Percentiles rank a stretch among this genome's conserved stretches.
phyloP scores from a whole-genome alignment of 2,113 vertebrate genomes.

The Seriola dumerili region DNA sequence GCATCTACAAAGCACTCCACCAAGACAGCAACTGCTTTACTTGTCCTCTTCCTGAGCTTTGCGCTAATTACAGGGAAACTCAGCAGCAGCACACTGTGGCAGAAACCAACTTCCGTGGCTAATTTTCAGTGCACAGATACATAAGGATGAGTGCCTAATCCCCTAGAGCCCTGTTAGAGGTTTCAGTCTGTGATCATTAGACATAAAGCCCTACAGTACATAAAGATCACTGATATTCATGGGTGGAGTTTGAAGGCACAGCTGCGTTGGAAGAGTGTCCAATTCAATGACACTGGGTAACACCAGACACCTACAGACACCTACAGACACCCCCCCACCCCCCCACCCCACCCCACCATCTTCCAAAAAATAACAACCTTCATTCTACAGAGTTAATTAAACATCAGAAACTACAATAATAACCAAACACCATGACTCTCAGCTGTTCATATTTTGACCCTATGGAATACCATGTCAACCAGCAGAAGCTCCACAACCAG shows the following conservation, averaged over 20 bases:
- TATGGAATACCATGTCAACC: slow-evolving; percentile 4
- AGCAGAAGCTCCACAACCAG: slow-evolving; percentile 1
- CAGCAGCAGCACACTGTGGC: background rate
- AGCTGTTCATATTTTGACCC: slow-evolving; percentile 5
- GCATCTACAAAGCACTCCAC: background rate
- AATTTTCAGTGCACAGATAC: slow-evolving; percentile 4
- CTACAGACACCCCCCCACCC: background rate
- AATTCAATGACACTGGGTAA: background rate
- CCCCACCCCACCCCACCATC: too few relatives aligned
- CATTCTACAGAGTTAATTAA: slow-evolving; percentile 11
- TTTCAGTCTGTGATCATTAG: slow-evolving; percentile 23
- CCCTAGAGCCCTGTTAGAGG: slow-evolving; percentile 8
- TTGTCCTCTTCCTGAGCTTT: background rate
- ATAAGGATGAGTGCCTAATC: slow-evolving; percentile 13
- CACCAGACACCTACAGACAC: background rate
- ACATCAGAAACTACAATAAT: background rate
- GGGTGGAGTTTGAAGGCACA: background rate
- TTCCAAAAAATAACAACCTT: too few relatives aligned
- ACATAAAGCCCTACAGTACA: slow-evolving; percentile 5
- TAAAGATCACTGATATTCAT: slow-evolving; percentile 1
- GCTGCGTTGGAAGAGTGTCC: background rate
- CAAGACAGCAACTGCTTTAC: background rate
- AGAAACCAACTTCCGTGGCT: background rate
- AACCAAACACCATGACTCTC: slow-evolving; percentile 1
- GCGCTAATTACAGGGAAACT: background rate